Conservation (phyloP, 2,797 vertebrate genomes). For the Leuciscus waleckii region DNA sequence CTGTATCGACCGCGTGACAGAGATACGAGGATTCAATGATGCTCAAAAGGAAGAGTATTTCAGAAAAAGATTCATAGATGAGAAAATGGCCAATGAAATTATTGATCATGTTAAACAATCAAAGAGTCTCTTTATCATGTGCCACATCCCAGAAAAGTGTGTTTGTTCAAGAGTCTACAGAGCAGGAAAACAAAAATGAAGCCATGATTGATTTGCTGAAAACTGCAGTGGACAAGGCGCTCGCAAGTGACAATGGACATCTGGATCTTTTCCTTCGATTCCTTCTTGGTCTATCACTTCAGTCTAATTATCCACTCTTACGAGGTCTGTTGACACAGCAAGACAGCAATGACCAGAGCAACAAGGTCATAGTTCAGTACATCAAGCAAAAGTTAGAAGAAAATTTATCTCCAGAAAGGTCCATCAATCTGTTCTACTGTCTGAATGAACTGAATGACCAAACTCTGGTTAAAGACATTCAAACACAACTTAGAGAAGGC, state of each 20-base stretch:
- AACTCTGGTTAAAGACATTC: too few relatives aligned
- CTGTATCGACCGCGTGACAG: neutral
- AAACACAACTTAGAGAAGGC: neutral
- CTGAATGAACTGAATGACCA: too few relatives aligned
- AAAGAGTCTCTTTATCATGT: conserved; percentile 11
- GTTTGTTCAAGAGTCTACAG: neutral
- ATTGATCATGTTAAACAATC: conserved; percentile 27
- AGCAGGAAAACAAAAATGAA: neutral
- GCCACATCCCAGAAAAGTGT: neutral
- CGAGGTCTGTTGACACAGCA: neutral
- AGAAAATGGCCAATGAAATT: neutral
- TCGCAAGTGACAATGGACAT: neutral
- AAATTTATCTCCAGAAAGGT: too few relatives aligned
- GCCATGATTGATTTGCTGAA: neutral
- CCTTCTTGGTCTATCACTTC: neutral
- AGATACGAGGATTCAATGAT: neutral
- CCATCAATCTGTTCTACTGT: too few relatives aligned
- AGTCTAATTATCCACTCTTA: neutral
- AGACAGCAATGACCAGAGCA: neutral
- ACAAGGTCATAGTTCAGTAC: too few relatives aligned
- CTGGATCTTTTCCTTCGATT: conserved; percentile 21
- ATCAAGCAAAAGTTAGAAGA: too few relatives aligned
- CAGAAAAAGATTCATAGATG: conserved; percentile 1
- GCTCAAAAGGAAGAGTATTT: conserved; percentile 6
- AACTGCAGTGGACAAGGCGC: neutral